Conservation (phyloP, 2,797 vertebrate species). For the Gadopsis marmoratus region DNA sequence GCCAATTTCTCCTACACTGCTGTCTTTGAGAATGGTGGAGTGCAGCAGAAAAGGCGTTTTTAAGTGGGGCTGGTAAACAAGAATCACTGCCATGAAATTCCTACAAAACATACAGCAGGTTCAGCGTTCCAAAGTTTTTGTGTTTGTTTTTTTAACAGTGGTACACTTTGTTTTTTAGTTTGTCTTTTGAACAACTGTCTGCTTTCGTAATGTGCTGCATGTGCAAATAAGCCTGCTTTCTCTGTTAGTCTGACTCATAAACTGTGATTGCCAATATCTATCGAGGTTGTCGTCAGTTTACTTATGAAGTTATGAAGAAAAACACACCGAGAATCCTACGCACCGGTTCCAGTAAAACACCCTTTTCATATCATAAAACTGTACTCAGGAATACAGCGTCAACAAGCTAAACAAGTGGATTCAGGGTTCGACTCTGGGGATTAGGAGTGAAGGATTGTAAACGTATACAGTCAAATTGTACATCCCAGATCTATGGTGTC, state of each 20-base stretch:
- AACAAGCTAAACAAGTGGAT: background rate
- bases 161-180: constrained; percentile 33
- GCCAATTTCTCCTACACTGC: constrained; percentile 19
- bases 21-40: constrained; percentile 44
- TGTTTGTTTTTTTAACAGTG: background rate
- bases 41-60: constrained; percentile 11
- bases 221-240: constrained; percentile 74
- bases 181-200: constrained; percentile 56
- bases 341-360: background rate
- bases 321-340: background rate
- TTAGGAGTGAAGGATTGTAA: background rate
- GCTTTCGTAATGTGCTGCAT: constrained; percentile 58
- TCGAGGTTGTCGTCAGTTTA: constrained; percentile 32
- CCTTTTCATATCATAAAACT: background rate
- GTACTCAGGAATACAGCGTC: background rate
- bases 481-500: background rate
- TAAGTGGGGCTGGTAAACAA: constrained; percentile 2
- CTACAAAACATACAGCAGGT: constrained; percentile 4
- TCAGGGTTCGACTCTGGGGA: background rate
- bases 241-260: constrained; percentile 68
- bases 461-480: background rate
- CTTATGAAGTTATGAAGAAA: constrained; percentile 16
- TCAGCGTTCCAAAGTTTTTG: constrained; percentile 40
- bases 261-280: constrained; percentile 69
- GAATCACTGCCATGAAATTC: constrained; percentile 27